These are phyloP conservation scores for Lasiurus borealis DNA, from an alignment of 2,113 vertebrate species.

Conservation along the genomic window DNA sequence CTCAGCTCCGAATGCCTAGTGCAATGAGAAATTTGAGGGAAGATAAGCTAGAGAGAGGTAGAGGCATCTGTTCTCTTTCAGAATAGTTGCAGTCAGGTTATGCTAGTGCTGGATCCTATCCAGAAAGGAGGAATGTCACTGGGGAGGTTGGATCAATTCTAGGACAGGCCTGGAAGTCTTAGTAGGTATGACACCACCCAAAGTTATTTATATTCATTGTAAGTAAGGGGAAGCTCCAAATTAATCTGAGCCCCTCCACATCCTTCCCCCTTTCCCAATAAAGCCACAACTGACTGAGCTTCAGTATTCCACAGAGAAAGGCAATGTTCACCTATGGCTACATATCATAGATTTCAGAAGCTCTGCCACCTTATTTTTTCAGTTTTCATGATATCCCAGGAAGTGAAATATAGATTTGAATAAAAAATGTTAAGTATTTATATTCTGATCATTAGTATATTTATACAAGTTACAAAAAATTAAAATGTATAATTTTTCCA, in stretches of 20 bases:
- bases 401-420: slow-evolving; percentile 1
- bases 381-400: neutral
- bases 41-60: neutral
- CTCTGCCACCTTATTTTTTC: neutral
- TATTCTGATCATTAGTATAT: neutral
- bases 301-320: neutral
- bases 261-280: accelerated
- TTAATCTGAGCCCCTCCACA: neutral
- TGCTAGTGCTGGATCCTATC: neutral
- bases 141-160: neutral
- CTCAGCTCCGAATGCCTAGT: neutral
- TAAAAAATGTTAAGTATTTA: neutral
- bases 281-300: neutral
- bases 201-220: neutral
- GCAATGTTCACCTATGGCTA: neutral
- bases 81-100: neutral
- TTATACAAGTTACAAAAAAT: neutral
- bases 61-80: neutral
- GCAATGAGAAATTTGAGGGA: neutral
- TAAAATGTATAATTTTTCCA: neutral
- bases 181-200: neutral
- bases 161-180: neutral
- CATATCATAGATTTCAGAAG: neutral
- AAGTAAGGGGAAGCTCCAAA: neutral
- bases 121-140: neutral